These are phyloP conservation scores for Drosophila malerkotliana DNA, from an alignment of 1,140 invertebrate genomes.

Conservation along the genomic window DNA sequence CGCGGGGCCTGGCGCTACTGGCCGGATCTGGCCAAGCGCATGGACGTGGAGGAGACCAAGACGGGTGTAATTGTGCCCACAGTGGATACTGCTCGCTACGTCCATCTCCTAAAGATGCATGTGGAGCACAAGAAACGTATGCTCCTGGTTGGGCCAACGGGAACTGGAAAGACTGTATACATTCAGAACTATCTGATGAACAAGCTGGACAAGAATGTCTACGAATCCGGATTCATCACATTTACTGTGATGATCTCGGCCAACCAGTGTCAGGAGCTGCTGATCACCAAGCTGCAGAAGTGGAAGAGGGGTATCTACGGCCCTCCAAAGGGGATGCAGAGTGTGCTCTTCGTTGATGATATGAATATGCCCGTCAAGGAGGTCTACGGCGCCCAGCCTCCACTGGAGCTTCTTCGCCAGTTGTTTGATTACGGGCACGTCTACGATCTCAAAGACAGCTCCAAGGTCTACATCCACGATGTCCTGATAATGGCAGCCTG, in stretches of 20 bases:
- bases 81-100: constrained; percentile 92
- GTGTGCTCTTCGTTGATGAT: constrained; percentile 96
- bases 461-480: constrained; percentile 90
- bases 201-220: constrained; percentile 89
- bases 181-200: constrained; percentile 94
- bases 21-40: constrained; percentile 86
- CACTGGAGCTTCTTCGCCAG: constrained; percentile 94
- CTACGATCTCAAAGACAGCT: constrained; percentile 94
- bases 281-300: constrained; percentile 91
- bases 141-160: constrained; percentile 94
- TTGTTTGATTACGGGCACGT: constrained; percentile 94
- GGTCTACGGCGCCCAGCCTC: constrained; percentile 94
- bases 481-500: constrained; percentile 93
- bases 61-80: constrained; percentile 88
- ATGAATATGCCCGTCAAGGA: constrained; percentile 96
- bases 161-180: constrained; percentile 96
- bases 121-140: constrained; percentile 88
- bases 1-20: constrained; percentile 92
- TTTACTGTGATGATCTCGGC: constrained; percentile 95
- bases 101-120: constrained; percentile 88
- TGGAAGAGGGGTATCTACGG: constrained; percentile 92
- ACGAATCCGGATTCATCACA: constrained; percentile 92
- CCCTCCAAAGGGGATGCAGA: constrained; percentile 89
- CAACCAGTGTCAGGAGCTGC: constrained; percentile 93
- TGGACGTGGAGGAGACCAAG: constrained; percentile 76